Evolutionary conservation across 2,888 invertebrate genomes (phyloP).

Genomic region (Brachyopa scutellaris): DNA sequence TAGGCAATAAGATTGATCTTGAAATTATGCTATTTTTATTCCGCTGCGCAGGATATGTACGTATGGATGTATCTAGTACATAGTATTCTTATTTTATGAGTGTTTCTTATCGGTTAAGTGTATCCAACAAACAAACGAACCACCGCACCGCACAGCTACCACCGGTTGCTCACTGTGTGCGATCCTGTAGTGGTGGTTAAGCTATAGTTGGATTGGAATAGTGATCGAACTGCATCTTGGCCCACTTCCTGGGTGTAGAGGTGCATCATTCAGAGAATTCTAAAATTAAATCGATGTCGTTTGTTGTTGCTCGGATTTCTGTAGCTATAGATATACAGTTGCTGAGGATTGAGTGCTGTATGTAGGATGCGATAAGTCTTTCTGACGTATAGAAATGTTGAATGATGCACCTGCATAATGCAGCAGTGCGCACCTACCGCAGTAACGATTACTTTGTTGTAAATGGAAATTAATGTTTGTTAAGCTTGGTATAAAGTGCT

Average conservation of each 20-base stretch:
- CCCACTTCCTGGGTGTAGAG: conserved; percentile 63
- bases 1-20: conserved; percentile 61
- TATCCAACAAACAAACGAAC: conserved; percentile 18
- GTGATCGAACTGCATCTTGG: conserved; percentile 60
- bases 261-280: conserved; percentile 31
- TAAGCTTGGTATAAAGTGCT: too few species aligned
- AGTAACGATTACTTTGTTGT: conserved; percentile 17
- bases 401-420: conserved; percentile 26
- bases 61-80: too few species aligned
- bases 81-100: conserved; percentile 40
- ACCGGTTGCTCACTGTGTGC: conserved; percentile 36
- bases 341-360: conserved; percentile 1
- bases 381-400: not conserved
- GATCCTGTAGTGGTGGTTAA: conserved; percentile 25
- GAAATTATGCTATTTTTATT: conserved; percentile 68
- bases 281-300: conserved; percentile 56
- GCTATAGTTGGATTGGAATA: conserved; percentile 29
- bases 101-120: conserved; percentile 45
- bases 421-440: too few species aligned
- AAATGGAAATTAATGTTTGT: not conserved
- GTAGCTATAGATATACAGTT: not conserved
- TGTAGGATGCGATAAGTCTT: not conserved
- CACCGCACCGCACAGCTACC: not conserved
- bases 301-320: conserved; percentile 23
- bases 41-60: conserved; percentile 18